These are phyloP conservation scores for Melanotaenia maccullochi DNA, from an alignment of 2,797 vertebrate species.

Conservation along the genomic window DNA sequence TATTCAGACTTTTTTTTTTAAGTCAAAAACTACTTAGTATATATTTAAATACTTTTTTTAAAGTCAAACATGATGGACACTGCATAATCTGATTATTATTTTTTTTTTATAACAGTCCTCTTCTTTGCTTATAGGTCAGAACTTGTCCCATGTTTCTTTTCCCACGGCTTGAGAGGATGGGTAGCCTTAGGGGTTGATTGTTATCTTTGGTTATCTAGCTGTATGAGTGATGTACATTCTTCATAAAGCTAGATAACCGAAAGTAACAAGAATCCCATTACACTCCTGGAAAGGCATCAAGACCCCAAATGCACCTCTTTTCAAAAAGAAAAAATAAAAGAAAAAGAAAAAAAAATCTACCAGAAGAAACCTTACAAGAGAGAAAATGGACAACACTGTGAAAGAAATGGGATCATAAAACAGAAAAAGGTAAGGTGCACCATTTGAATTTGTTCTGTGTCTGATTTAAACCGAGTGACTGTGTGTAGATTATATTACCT, in stretches of 20 bases:
- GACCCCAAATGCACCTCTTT: conserved; percentile 55
- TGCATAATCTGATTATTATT: neutral
- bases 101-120: conserved; percentile 49
- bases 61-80: neutral
- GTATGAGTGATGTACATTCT: conserved; percentile 95
- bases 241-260: conserved; percentile 95
- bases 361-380: conserved; percentile 16
- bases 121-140: conserved; percentile 73
- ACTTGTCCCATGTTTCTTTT: conserved; percentile 51
- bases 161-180: conserved; percentile 67
- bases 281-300: conserved; percentile 85
- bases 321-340: conserved; percentile 1
- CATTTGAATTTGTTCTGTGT: neutral
- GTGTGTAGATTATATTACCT: conserved; percentile 3
- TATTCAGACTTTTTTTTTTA: neutral
- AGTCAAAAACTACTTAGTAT: neutral
- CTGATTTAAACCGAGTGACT: conserved; percentile 7
- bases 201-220: conserved; percentile 98
- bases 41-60: neutral
- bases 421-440: conserved; percentile 56
- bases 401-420: conserved; percentile 20
- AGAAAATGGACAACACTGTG: conserved; percentile 34
- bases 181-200: conserved; percentile 89
- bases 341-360: neutral
- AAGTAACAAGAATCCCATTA: conserved; percentile 89